A percentile compares a stretch with the other conserved stretches of the same genome.
These are phyloP conservation scores for Colistium nudipinnis DNA, from an alignment of 2,113 vertebrate species.

Conservation along the genomic window DNA sequence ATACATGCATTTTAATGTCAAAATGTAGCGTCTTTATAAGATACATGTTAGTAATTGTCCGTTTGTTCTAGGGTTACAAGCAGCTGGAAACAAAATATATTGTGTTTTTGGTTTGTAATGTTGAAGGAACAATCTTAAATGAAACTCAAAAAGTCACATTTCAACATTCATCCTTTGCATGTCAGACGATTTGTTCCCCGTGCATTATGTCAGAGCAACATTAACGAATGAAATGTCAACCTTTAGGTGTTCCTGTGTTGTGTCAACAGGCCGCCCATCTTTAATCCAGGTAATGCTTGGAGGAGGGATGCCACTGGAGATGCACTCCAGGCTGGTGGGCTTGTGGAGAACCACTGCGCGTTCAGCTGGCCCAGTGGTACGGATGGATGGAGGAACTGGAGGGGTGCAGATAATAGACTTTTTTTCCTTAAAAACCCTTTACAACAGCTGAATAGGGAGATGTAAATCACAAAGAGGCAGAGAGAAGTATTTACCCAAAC, in stretches of 20 bases:
- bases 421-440: slow-evolving; percentile 7
- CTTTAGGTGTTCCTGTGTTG: slow-evolving; percentile 85
- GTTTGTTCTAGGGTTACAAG: not conserved
- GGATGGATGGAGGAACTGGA: slow-evolving; percentile 92
- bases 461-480: not conserved
- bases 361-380: slow-evolving; percentile 83
- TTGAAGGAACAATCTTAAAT: too few species aligned
- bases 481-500: slow-evolving; percentile 46
- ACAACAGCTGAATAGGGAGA: not conserved
- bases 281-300: slow-evolving; percentile 95
- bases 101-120: not conserved
- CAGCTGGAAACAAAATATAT: not conserved
- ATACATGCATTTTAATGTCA: not conserved
- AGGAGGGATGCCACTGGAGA: slow-evolving; percentile 89
- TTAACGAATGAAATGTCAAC: slow-evolving; percentile 63
- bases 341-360: slow-evolving; percentile 87
- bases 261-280: slow-evolving; percentile 90
- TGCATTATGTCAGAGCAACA: not conserved
- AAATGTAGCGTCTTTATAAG: too few species aligned
- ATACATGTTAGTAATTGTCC: not conserved
- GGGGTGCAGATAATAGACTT: slow-evolving; percentile 32
- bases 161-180: not conserved
- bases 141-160: not conserved
- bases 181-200: not conserved
- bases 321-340: slow-evolving; percentile 86